phyloP scores from a whole-genome alignment of 30 jellyfish, hydroid and myxozoan species.

The Cassiopea andromeda region DNA sequence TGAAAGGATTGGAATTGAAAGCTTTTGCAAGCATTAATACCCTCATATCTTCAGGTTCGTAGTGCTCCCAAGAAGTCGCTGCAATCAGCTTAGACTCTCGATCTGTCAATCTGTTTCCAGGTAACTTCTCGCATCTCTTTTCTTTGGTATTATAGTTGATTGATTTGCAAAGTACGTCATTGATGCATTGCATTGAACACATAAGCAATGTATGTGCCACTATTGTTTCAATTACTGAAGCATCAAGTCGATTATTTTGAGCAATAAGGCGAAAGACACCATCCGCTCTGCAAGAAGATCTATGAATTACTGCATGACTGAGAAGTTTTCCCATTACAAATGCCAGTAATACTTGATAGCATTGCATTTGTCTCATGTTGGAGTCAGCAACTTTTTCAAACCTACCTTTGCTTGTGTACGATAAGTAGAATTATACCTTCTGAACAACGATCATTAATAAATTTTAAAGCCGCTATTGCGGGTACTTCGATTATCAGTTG shows the following conservation, averaged over 20 bases:
- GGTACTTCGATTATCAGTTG: too few relatives aligned
- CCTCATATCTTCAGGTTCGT: conserved; percentile 3
- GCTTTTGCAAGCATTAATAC: background rate
- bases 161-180: background rate
- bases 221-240: background rate
- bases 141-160: background rate
- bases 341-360: too few relatives aligned
- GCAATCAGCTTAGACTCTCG: background rate
- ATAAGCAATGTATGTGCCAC: background rate
- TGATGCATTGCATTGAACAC: background rate
- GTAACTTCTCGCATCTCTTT: conserved; percentile 16
- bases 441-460: too few relatives aligned
- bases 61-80: conserved; percentile 11
- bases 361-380: too few relatives aligned
- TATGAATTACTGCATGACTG: background rate
- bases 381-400: too few relatives aligned
- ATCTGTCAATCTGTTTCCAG: background rate
- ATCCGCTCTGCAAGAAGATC: conserved; percentile 3
- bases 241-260: background rate
- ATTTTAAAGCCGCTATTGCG: too few relatives aligned
- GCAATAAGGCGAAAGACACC: background rate
- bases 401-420: too few relatives aligned
- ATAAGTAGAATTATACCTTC: too few relatives aligned
- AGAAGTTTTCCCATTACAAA: too few relatives aligned
- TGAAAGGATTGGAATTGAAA: too few relatives aligned